Conservation (phyloP, 2,888 invertebrate species). For the Leptopilina myrica region DNA sequence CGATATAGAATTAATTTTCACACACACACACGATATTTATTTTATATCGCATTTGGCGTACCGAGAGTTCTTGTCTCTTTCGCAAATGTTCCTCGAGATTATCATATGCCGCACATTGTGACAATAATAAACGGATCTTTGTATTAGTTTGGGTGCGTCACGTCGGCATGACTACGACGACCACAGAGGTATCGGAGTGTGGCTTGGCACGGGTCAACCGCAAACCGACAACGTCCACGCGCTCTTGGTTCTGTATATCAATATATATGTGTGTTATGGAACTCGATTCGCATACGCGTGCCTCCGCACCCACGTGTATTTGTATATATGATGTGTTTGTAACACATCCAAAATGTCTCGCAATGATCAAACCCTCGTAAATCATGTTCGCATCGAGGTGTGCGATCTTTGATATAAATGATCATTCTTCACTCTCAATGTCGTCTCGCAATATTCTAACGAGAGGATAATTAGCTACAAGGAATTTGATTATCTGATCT, state of each 20-base stretch:
- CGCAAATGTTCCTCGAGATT: conserved; percentile 7
- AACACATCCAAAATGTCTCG: conserved; percentile 1
- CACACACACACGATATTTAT: not conserved
- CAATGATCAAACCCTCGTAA: conserved; percentile 1
- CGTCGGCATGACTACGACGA: conserved; percentile 70
- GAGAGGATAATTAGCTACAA: too few species aligned
- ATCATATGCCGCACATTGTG: conserved; percentile 13
- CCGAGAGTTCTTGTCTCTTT: not conserved
- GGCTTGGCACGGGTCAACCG: conserved; percentile 73
- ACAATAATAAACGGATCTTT: not conserved
- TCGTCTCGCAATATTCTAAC: too few species aligned
- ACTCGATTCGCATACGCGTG: conserved; percentile 31
- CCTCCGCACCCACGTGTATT: conserved; percentile 26
- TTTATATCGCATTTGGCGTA: not conserved
- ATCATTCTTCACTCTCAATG: not conserved
- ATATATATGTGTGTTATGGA: not conserved
- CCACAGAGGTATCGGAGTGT: conserved; percentile 72
- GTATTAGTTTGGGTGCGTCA: conserved; percentile 64
- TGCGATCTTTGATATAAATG: not conserved
- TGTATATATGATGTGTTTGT: not conserved
- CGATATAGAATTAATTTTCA: not conserved
- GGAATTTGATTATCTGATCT: too few species aligned
- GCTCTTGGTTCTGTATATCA: conserved; percentile 56
- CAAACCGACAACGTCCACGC: conserved; percentile 74
- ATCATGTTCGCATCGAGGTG: conserved; percentile 1